Percentiles rank a stretch among this genome's conserved stretches.
Conservation (phyloP, 2,888 invertebrate genomes). For the Xestia sexstrigata region DNA sequence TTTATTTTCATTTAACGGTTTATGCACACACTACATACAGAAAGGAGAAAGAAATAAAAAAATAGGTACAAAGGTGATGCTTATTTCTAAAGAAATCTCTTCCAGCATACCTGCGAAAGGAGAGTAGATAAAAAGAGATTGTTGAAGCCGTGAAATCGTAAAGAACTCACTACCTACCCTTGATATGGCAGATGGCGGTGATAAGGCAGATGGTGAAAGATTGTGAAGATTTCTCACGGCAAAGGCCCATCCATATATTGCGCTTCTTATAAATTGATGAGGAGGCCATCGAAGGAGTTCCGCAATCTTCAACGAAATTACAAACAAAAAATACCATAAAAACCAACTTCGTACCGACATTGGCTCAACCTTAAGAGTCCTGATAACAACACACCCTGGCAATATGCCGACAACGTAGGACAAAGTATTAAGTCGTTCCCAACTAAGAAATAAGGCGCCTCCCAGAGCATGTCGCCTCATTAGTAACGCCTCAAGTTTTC, state of each 20-base stretch:
- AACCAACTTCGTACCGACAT: not conserved
- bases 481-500: constrained; percentile 33
- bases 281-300: not conserved
- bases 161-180: not conserved
- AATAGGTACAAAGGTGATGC: too few species aligned
- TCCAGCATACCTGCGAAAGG: too few species aligned
- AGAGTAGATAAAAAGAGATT: too few species aligned
- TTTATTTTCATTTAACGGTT: too few species aligned
- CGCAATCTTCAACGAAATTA: not conserved
- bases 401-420: constrained; percentile 26
- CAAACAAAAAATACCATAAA: not conserved
- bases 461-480: constrained; percentile 22
- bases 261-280: not conserved
- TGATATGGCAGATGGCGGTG: not conserved
- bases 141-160: not conserved
- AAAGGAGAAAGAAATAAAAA: too few species aligned
- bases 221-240: not conserved
- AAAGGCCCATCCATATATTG: not conserved
- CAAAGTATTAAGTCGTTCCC: constrained; percentile 20
- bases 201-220: not conserved
- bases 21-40: too few species aligned
- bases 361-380: not conserved
- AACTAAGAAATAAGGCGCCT: constrained; percentile 30
- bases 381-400: constrained; percentile 26
- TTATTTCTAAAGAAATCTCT: too few species aligned